Percentiles rank a stretch among this genome's conserved stretches.
Conservation (phyloP, 2,888 invertebrate genomes). For the Apeira syringaria region DNA sequence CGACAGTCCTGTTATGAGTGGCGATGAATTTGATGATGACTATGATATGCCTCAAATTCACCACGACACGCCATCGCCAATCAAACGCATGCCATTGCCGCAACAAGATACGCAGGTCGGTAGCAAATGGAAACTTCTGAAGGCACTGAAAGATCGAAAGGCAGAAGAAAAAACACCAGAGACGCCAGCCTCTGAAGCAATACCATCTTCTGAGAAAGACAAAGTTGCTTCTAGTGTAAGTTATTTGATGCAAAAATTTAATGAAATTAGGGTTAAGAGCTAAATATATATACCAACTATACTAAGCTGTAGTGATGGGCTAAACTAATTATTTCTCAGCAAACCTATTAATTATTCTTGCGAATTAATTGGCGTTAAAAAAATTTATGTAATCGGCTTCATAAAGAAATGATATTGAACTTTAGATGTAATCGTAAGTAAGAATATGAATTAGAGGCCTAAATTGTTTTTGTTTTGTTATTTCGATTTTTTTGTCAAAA, state of each 20-base stretch:
- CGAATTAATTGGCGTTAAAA: slow-evolving; percentile 49
- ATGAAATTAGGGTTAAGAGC: slow-evolving; percentile 86
- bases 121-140: slow-evolving; percentile 95
- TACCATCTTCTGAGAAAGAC: slow-evolving; percentile 84
- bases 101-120: slow-evolving; percentile 85
- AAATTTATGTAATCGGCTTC: slow-evolving; percentile 52
- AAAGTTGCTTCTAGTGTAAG: slow-evolving; percentile 89
- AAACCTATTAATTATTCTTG: slow-evolving; percentile 59
- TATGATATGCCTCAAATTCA: slow-evolving; percentile 81
- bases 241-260: slow-evolving; percentile 85
- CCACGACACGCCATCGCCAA: slow-evolving; percentile 48
- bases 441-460: too few relatives aligned
- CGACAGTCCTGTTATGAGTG: slow-evolving; percentile 91
- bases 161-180: slow-evolving; percentile 93
- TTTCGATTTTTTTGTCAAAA: too few relatives aligned
- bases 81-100: slow-evolving; percentile 51
- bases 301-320: slow-evolving; percentile 19
- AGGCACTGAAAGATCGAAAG: slow-evolving; percentile 94
- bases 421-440: too few relatives aligned
- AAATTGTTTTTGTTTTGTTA: too few relatives aligned
- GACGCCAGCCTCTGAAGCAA: slow-evolving; percentile 85
- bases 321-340: slow-evolving; percentile 23
- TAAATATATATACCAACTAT: slow-evolving; percentile 41
- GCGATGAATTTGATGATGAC: slow-evolving; percentile 88
- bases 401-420: slow-evolving; percentile 29